Evolutionary conservation across 64 coral and sea anemone species (phyloP).

Genomic region (Orbicella faveolata): DNA sequence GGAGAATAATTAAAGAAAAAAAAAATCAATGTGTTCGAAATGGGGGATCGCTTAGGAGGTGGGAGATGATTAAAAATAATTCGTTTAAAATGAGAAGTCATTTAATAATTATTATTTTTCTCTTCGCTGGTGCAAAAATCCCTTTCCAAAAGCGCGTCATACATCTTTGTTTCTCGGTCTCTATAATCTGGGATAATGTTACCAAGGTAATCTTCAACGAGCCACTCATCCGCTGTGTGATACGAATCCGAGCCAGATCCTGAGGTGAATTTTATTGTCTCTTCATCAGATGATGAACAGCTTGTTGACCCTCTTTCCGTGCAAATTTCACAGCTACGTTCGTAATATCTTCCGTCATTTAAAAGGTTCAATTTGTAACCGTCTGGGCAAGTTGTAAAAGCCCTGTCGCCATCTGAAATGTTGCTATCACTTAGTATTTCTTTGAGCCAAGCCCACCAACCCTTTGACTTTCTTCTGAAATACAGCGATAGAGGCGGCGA

Average conservation of each 20-base stretch:
- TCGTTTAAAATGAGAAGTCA: no score
- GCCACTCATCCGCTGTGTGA: slow-evolving; percentile 9
- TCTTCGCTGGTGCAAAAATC: neutral
- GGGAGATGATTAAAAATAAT: no score
- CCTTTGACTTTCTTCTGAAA: neutral
- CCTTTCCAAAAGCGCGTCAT: slow-evolving; percentile 30
- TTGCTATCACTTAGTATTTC: neutral
- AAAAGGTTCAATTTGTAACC: neutral
- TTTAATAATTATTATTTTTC: no score
- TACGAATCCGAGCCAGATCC: neutral
- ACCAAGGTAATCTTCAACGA: slow-evolving; percentile 5
- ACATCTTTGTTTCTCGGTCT: slow-evolving; percentile 22
- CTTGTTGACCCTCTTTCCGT: neutral
- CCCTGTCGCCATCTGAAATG: neutral
- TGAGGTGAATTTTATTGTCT: slow-evolving; percentile 4
- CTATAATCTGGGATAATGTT: slow-evolving; percentile 32
- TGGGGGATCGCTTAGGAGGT: no score
- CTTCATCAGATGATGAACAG: slow-evolving; percentile 7
- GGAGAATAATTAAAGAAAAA: no score
- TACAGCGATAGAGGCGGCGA: no score
- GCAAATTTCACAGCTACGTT: neutral
- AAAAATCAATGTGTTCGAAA: no score
- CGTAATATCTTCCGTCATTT: neutral
- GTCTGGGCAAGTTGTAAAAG: neutral
- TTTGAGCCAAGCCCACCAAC: slow-evolving; percentile 7